Conservation (phyloP, 1,140 invertebrate species). For the Camponotus pennsylvanicus region DNA sequence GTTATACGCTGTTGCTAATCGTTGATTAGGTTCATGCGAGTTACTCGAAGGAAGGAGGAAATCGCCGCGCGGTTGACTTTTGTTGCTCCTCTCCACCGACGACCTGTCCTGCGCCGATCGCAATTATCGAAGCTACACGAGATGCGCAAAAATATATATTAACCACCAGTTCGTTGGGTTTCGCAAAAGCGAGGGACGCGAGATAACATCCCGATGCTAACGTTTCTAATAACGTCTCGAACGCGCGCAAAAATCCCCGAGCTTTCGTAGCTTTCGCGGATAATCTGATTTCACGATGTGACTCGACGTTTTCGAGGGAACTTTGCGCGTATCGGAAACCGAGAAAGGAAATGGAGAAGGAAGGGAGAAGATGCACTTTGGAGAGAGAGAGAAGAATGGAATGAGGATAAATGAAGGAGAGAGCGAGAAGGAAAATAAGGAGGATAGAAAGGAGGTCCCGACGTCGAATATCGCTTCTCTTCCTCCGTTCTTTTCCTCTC, state of each 20-base stretch:
- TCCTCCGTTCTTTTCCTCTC: conserved; percentile 63
- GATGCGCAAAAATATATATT: conserved; percentile 37
- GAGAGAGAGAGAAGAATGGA: neutral
- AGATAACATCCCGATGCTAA: conserved; percentile 51
- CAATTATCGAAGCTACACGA: conserved; percentile 52
- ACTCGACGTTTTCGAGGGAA: conserved; percentile 47
- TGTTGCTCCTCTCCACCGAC: conserved; percentile 29
- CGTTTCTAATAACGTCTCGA: conserved; percentile 41
- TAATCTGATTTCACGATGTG: conserved; percentile 58
- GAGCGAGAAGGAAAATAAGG: conserved; percentile 4
- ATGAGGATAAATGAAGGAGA: neutral
- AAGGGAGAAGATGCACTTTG: neutral
- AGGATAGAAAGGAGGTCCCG: conserved; percentile 52
- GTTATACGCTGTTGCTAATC: conserved; percentile 36
- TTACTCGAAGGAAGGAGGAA: conserved; percentile 23
- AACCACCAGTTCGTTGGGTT: conserved; percentile 26
- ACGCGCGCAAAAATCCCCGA: conserved; percentile 17
- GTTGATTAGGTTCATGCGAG: conserved; percentile 27
- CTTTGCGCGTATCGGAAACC: conserved; percentile 20
- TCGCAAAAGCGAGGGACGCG: neutral
- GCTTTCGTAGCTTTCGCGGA: conserved; percentile 35
- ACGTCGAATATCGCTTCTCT: conserved; percentile 62
- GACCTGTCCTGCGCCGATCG: conserved; percentile 44
- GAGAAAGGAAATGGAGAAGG: neutral
- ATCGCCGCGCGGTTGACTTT: conserved; percentile 7